Conservation (phyloP, 2,888 invertebrate species). For the Hoplodrina blanda region DNA sequence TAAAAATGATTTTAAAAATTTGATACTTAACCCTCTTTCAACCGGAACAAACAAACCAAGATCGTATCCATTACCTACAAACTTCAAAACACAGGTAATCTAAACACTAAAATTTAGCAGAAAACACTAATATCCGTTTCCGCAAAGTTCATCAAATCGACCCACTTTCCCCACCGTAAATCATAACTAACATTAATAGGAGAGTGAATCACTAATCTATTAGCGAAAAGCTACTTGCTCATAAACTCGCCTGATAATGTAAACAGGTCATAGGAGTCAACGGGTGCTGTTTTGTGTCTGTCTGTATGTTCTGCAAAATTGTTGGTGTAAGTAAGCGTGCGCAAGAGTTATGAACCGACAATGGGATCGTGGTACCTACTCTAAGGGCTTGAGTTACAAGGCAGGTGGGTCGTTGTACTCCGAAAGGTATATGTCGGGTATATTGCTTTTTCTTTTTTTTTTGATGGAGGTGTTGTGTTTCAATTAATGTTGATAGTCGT, state of each 20-base stretch:
- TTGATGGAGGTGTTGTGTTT: too few species aligned
- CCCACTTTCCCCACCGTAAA: constrained; percentile 62
- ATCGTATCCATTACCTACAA: constrained; percentile 26
- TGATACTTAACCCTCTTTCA: constrained; percentile 18
- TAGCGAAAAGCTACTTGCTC: constrained; percentile 50
- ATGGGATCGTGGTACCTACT: constrained; percentile 36
- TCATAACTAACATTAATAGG: constrained; percentile 58
- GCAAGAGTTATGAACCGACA: constrained; percentile 54
- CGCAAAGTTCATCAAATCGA: constrained; percentile 57
- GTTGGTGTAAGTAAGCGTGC: constrained; percentile 43
- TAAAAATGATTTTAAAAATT: too few species aligned
- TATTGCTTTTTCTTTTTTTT: background rate
- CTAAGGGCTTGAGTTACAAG: constrained; percentile 25
- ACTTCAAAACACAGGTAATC: constrained; percentile 41
- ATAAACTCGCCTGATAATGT: constrained; percentile 56
- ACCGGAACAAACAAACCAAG: constrained; percentile 43
- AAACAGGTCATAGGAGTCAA: constrained; percentile 64
- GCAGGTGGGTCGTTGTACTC: constrained; percentile 19
- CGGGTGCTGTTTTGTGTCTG: constrained; percentile 76
- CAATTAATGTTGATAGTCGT: too few species aligned
- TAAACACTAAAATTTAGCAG: constrained; percentile 49
- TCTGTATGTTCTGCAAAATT: constrained; percentile 69
- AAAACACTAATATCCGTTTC: constrained; percentile 59
- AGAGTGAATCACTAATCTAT: constrained; percentile 39
- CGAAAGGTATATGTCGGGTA: background rate